A percentile compares a stretch with the other conserved stretches of the same genome.
Evolutionary conservation across 2,113 vertebrate genomes (phyloP).

Genomic region (Nanorana parkeri): DNA sequence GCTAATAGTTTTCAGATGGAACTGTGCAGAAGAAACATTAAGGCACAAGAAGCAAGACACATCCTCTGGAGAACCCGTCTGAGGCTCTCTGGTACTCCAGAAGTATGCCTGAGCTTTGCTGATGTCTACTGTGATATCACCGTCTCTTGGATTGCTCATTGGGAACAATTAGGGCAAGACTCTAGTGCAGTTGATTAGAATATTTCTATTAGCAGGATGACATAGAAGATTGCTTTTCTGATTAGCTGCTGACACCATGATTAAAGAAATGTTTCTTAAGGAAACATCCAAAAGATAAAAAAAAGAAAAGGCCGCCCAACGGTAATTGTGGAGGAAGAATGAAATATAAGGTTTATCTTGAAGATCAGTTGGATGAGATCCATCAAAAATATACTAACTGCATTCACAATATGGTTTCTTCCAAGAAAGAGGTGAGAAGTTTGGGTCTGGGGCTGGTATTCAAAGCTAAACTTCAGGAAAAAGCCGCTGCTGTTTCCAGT

Average conservation of each 20-base stretch:
- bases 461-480: too few species aligned
- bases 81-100: not conserved
- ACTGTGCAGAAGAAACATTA: conserved; percentile 9
- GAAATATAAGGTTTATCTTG: not conserved
- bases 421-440: not conserved
- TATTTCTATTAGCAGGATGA: not conserved
- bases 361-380: not conserved
- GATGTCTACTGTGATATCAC: conserved; percentile 34
- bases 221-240: not conserved
- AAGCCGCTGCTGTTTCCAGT: too few species aligned
- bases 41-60: not conserved
- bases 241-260: not conserved
- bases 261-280: conserved; percentile 4
- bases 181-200: not conserved
- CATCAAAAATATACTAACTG: not conserved
- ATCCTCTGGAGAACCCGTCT: not conserved
- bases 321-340: not conserved
- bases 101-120: conserved; percentile 17
- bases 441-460: not conserved
- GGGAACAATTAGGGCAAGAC: not conserved
- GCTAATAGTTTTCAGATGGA: conserved; percentile 47
- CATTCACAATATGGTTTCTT: not conserved
- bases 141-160: not conserved
- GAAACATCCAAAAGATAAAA: not conserved
- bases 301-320: not conserved